These are phyloP conservation scores for Metalampra italica DNA, from an alignment of 2,888 invertebrate species.

Conservation along the genomic window DNA sequence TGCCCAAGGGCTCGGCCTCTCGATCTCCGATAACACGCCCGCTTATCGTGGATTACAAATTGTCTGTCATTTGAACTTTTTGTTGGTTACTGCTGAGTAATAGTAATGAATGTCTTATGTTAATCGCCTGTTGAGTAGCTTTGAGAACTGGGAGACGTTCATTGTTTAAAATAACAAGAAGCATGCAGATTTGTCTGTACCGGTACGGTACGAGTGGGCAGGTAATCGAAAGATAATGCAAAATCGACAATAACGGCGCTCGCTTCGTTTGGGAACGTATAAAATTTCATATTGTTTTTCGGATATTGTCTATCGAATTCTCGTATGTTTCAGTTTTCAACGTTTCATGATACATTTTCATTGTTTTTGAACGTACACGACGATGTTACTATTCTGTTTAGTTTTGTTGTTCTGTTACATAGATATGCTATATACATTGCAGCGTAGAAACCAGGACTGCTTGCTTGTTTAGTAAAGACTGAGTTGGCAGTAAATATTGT, in stretches of 20 bases:
- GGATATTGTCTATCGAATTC: not conserved
- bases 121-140: constrained; percentile 6
- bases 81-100: not conserved
- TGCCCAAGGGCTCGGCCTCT: constrained; percentile 32
- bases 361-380: not conserved
- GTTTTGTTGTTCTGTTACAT: not conserved
- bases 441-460: too few species aligned
- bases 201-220: not conserved
- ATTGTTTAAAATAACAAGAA: not conserved
- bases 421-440: too few species aligned
- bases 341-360: not conserved
- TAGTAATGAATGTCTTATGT: constrained; percentile 7
- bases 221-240: constrained; percentile 7
- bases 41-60: constrained; percentile 55
- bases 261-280: constrained; percentile 4
- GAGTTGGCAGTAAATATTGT: too few species aligned
- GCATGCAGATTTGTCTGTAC: not conserved
- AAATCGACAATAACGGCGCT: constrained; percentile 7
- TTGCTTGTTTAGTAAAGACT: too few species aligned
- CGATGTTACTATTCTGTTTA: not conserved
- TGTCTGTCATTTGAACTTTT: constrained; percentile 42
- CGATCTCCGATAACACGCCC: constrained; percentile 45
- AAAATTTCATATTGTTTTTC: constrained; percentile 7
- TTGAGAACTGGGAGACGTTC: not conserved
- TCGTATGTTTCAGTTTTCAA: not conserved